These are phyloP conservation scores for Hyperoplus immaculatus DNA, from an alignment of 2,797 vertebrate genomes.

Conservation along the genomic window DNA sequence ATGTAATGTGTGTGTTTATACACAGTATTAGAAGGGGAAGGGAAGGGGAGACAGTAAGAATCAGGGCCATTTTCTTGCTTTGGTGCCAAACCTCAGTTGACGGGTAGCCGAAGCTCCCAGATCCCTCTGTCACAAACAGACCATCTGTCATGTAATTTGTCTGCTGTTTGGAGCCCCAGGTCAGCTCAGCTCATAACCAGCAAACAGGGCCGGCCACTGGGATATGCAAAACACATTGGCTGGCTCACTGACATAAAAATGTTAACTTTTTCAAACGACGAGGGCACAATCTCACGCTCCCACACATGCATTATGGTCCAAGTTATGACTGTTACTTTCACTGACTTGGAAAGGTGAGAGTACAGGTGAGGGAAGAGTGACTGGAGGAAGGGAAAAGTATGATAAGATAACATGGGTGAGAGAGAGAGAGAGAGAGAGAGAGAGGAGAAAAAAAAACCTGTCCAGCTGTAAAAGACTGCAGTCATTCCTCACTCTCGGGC, in stretches of 20 bases:
- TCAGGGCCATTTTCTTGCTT: constrained; percentile 43
- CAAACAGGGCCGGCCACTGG: constrained; percentile 49
- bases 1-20: constrained; percentile 10
- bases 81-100: constrained; percentile 60
- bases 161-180: constrained; percentile 45
- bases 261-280: constrained; percentile 14
- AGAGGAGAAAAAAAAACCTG: constrained; percentile 23
- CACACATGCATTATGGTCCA: neutral
- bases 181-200: constrained; percentile 59
- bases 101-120: constrained; percentile 38
- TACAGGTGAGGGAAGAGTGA: constrained; percentile 35
- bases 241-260: constrained; percentile 30
- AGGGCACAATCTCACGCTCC: too few relatives aligned
- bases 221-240: constrained; percentile 31
- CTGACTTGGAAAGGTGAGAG: constrained; percentile 35
- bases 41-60: constrained; percentile 7
- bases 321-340: constrained; percentile 7
- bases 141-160: constrained; percentile 69
- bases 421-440: constrained; percentile 39
- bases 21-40: constrained; percentile 7
- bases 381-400: constrained; percentile 27
- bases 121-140: constrained; percentile 63
- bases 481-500: constrained; percentile 79
- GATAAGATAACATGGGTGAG: constrained; percentile 59
- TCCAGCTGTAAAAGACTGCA: constrained; percentile 77